Evolutionary conservation across 2,888 invertebrate genomes (phyloP), one percentile per base, ranked within the genome.

Genomic region (Antitype chi): DNA sequence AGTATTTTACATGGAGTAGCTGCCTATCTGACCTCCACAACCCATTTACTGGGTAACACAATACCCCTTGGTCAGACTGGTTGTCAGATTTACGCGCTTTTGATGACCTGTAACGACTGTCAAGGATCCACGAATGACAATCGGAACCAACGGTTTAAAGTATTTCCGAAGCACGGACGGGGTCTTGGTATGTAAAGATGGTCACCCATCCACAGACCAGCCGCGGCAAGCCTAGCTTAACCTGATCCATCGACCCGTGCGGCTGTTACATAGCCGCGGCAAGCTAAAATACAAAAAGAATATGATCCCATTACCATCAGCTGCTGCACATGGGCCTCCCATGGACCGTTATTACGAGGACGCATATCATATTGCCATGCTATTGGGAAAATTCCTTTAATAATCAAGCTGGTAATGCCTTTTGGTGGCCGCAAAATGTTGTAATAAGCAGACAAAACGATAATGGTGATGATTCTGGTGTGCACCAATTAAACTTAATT

Each of bases 351-450:
- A 8, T 59, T 59, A 38, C 23, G 23, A 38, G 25, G 17, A 23
- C 25, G 23, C 11, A 47, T 38, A 17, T 1, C 20, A 59, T 52
- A 32, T 28, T 38, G 25, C 25, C n/a, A 13, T 8, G 17, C 15
- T 43, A n/a, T 53, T 25, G 0, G 3, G 13, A 3, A 47, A 47
- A 52, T 43, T 55, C 32, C 4, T 4, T 32, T 23, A 20, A 73
- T n/a, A 72, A 28, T 59, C 7, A 43, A n/a, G 17, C 17, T 52
- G 13, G 0, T 5, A 43, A 28, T 38, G 1, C 13, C 17, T n/a
- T 8, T 17, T 25, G 23, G 15, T 28, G 13, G 20, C n/a, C 28
- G 11, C 43, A 79, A 79, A 79, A 62, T 55, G 1, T 70, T 23
- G 6, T 15, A 20, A 49, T 25, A 79, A 43, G 13, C 20, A 28